Base-by-base conservation (phyloP, 1,140 invertebrate species). In the Drosophila guanche region DNA sequence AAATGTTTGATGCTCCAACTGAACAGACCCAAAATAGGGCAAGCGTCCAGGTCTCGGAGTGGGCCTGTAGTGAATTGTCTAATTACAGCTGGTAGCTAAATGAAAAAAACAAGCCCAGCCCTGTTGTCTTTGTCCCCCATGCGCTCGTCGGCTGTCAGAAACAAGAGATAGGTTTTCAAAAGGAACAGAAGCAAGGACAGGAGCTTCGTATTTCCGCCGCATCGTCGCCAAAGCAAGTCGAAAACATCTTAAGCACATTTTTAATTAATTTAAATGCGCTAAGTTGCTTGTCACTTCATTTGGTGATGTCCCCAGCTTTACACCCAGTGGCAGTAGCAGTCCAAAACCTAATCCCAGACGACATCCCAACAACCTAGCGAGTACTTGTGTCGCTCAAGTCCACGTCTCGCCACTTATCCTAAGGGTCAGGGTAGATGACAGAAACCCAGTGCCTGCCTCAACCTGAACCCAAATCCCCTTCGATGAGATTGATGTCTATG, bases 191-290 rank as follows among this genome's bases (percentile, higher is more conserved):
- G 43, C 53, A 46, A 33, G 25, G 40, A 16, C 66, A 12, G 33
- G 37, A 53, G 33, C 63, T 68, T 51, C 78, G 81, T 56, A 73
- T 74, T 85, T 80, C 76, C 72, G 63, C 72, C 73, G 67, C 57
- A 61, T 69, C 63, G 57, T 79, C 75, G 78, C 54, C 68, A 59
- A 62, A 57, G 57, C 59, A 62, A 81, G 83, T 83, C 83, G 78
- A 86, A 86, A 88, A 86, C 83, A 86, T 86, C 83, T 86, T 86
- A 83, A 86, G 83, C 83, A 86, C 83, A 86, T 86, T 86, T 86
- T 86, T 86, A 86, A 86, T 86, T 86, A 86, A 86, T 86, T 86
- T 86, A 86, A 86, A 86, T 86, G 83, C 83, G 78, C 83, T 86
- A 86, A 88, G 83, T 86, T 86, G 81, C 81, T 85, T 86, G 81